Evolutionary conservation across 2,888 invertebrate genomes (phyloP), one percentile per base, ranked within the genome.

Genomic region (Thymelicus acteon): DNA sequence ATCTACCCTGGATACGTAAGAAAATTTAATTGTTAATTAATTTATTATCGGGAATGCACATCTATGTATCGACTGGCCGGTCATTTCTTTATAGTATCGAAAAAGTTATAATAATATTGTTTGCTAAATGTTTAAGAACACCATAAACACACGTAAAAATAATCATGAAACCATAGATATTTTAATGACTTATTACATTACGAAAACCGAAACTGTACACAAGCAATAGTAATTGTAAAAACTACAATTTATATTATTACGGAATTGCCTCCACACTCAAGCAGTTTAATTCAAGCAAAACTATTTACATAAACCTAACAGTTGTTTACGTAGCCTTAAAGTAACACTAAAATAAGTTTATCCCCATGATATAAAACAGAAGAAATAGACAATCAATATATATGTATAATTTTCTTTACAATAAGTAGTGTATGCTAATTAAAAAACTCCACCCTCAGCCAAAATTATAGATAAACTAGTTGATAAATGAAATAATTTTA

Each of bases 301-400:
- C 86, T 92, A 92, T 92, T 88, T 91, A 92, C 91, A 91, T 86
- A 88, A 87, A 84, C 83, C 85, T 87, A 88, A 70, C 82, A 80
- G 79, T 74, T 77, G 77, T 83, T 82, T 84, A 84, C 80, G 85
- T 85, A 85, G 80, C 78, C 81, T 83, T 84, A 85, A 84, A 81
- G 83, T 60, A 71, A 80, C 78, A 80, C 75, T 77, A 77, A 79
- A 80, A 79, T 80, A 82, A 80, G 80, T 84, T 82, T 78, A 84
- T 79, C 79, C 70, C 71, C 72, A 80, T 72, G 75, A 79, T 79
- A 81, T 79, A 79, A 80, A 77, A 79, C 72, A 75, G 76, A 80
- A 82, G 76, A 76, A 76, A 77, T 77, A 76, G 82, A 83, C 80
- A 83, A 83, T 81, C 77, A 77, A 82, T 82, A 82, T 83, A 86